A percentile compares a stretch with the other conserved stretches of the same genome.
These are phyloP conservation scores for Pteropus alecto DNA, from an alignment of 2,113 vertebrate species.

Conservation along the genomic window DNA sequence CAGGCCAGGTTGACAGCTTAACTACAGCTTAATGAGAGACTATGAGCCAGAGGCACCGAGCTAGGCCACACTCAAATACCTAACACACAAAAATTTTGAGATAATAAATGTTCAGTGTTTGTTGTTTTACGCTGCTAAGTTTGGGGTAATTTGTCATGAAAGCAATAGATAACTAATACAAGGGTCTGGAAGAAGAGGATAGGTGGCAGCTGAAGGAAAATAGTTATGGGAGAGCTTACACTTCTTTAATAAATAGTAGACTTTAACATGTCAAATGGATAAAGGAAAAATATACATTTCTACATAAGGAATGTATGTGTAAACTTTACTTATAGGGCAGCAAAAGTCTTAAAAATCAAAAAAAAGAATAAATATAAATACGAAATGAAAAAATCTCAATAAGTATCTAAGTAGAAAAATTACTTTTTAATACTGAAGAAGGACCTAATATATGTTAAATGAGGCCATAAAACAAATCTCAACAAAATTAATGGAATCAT, in stretches of 20 bases:
- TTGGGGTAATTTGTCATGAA: neutral
- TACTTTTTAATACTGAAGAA: neutral
- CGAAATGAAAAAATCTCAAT: neutral
- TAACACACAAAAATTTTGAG: neutral
- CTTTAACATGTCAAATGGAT: too few relatives aligned
- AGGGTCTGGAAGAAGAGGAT: neutral
- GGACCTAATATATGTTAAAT: neutral
- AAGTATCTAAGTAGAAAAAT: neutral
- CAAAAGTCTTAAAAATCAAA: neutral
- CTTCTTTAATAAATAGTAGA: neutral
- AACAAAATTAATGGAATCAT: neutral
- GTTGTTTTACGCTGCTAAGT: neutral
- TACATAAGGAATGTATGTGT: too few relatives aligned
- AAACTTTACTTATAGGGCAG: too few relatives aligned
- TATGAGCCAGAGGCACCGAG: neutral
- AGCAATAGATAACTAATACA: neutral
- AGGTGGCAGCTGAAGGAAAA: neutral
- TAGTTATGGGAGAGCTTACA: neutral
- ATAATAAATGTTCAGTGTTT: neutral
- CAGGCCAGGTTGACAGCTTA: neutral
- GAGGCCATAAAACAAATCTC: neutral
- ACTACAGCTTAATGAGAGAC: neutral
- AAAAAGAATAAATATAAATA: neutral
- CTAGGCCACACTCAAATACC: neutral
- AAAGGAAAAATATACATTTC: too few relatives aligned